These are phyloP conservation scores for Apteryx mantelli DNA, from an alignment of 2,113 vertebrate genomes.

Conservation along the genomic window DNA sequence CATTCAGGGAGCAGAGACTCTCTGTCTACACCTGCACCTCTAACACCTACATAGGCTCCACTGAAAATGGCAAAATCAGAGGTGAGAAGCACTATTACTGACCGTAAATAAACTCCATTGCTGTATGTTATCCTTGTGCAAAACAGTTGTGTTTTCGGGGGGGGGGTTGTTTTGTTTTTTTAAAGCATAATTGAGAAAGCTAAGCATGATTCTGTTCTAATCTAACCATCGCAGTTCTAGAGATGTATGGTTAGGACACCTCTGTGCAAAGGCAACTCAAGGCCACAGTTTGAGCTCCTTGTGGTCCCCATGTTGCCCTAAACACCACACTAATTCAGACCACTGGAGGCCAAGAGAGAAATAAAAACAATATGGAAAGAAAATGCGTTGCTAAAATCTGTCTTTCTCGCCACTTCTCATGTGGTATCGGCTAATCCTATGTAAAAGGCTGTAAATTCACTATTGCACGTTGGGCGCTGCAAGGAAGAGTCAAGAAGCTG, in stretches of 20 bases:
- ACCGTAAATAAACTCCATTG: not conserved
- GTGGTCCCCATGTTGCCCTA: not conserved
- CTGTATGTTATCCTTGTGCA: not conserved
- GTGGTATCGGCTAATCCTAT: not conserved
- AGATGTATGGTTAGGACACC: not conserved
- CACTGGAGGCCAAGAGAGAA: not conserved
- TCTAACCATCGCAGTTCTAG: not conserved
- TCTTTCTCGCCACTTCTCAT: not conserved
- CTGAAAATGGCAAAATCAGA: not conserved
- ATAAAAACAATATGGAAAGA: not conserved
- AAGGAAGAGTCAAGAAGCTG: not conserved
- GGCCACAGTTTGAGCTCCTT: not conserved
- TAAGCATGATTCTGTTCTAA: not conserved
- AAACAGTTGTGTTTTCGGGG: not conserved
- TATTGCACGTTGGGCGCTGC: not conserved
- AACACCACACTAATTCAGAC: fast-evolving
- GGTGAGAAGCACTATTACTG: not conserved
- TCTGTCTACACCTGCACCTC: too few species aligned
- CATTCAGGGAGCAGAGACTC: not conserved
- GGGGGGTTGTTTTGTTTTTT: not conserved
- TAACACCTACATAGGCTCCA: not conserved
- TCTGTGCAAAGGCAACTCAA: not conserved
- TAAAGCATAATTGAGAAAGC: not conserved
- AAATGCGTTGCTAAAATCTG: not conserved
- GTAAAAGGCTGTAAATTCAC: not conserved